Conservation (phyloP, 2,888 invertebrate genomes). For the Drosophila parthenogenetica region DNA sequence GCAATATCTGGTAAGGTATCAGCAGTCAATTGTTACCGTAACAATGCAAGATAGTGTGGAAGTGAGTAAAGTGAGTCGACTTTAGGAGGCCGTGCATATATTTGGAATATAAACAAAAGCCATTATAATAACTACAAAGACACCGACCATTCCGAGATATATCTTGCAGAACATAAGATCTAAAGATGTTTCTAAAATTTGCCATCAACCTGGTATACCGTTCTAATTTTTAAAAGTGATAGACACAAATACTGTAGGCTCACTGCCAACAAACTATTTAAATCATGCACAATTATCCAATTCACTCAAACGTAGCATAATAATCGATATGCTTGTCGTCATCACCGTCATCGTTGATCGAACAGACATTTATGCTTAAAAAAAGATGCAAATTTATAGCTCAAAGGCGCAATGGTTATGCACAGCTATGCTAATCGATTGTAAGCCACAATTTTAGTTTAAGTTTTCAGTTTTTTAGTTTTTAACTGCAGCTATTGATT, state of each 20-base stretch:
- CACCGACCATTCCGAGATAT: too few relatives aligned
- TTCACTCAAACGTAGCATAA: slow-evolving; percentile 66
- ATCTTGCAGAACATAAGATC: too few relatives aligned
- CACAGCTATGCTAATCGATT: slow-evolving; percentile 53
- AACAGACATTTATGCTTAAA: background rate
- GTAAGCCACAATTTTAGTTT: slow-evolving; percentile 29
- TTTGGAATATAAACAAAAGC: too few relatives aligned
- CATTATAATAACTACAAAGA: too few relatives aligned
- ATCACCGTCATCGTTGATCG: slow-evolving; percentile 47
- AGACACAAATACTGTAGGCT: background rate
- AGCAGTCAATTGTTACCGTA: slow-evolving; percentile 1
- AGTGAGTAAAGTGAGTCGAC: too few relatives aligned
- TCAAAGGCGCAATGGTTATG: slow-evolving; percentile 39
- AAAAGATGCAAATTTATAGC: slow-evolving; percentile 55
- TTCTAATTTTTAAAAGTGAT: too few relatives aligned
- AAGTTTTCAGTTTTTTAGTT: slow-evolving; percentile 2
- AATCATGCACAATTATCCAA: slow-evolving; percentile 71
- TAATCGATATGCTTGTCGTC: slow-evolving; percentile 7
- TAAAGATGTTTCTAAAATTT: too few relatives aligned
- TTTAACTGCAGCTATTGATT: slow-evolving; percentile 39
- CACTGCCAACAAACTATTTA: slow-evolving; percentile 32
- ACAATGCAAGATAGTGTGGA: slow-evolving; percentile 28
- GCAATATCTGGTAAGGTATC: slow-evolving; percentile 53
- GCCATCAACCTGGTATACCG: too few relatives aligned
- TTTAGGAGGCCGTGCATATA: too few relatives aligned